A percentile compares a stretch with the other conserved stretches of the same genome.
phyloP scores from a whole-genome alignment of 1,140 invertebrate genomes.

The Neocloeon triangulifer region DNA sequence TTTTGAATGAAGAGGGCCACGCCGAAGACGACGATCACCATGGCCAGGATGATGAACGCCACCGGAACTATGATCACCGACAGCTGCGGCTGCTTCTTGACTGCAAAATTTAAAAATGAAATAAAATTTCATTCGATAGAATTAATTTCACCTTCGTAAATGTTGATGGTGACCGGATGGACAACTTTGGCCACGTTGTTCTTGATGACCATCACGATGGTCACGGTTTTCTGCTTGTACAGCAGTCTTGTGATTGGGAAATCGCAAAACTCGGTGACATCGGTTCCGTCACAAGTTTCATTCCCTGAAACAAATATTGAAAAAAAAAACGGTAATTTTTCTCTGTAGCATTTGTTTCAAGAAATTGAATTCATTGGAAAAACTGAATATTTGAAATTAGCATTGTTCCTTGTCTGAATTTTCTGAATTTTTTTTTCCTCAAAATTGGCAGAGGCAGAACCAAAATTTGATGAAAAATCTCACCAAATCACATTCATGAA shows the following conservation, averaged over 20 bases:
- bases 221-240: conserved; percentile 33
- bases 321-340: too few species aligned
- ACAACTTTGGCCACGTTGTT: conserved; percentile 45
- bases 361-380: not conserved
- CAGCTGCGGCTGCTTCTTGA: conserved; percentile 45
- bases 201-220: conserved; percentile 43
- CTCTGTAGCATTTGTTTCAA: not conserved
- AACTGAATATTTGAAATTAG: too few species aligned
- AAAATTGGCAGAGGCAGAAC: too few species aligned
- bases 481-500: too few species aligned
- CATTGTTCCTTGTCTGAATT: too few species aligned
- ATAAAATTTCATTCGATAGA: not conserved
- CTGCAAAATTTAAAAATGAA: conserved; percentile 24
- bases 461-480: too few species aligned
- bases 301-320: conserved; percentile 6
- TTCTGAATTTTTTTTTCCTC: too few species aligned
- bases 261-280: conserved; percentile 23
- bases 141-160: conserved; percentile 45
- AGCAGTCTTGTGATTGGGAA: conserved; percentile 43
- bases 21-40: conserved; percentile 61
- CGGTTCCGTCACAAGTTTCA: conserved; percentile 24
- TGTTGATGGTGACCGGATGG: conserved; percentile 44
- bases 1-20: conserved; percentile 63
- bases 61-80: conserved; percentile 70
- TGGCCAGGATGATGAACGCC: conserved; percentile 46